Evolutionary conservation across 2,113 vertebrate genomes (phyloP).

Genomic region (Psilopsiagon aymara): DNA sequence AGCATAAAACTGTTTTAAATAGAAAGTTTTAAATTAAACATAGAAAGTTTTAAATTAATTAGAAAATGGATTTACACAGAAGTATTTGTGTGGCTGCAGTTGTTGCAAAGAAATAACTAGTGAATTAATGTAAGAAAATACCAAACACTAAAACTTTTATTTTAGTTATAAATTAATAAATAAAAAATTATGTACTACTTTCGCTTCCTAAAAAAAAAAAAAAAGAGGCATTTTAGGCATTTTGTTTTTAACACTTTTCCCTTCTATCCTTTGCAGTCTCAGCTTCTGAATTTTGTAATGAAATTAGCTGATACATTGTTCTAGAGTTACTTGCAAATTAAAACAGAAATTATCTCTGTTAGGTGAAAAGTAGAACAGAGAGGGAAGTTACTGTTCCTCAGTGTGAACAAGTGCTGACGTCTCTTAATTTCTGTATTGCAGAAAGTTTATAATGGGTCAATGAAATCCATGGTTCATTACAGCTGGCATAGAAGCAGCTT

Average conservation of each 20-base stretch:
- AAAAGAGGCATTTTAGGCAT: background rate
- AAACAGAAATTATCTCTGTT: background rate
- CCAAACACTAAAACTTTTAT: background rate
- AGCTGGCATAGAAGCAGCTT: background rate
- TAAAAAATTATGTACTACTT: background rate
- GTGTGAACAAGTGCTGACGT: background rate
- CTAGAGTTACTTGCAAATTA: background rate
- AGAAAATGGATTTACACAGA: background rate
- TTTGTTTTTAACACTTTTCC: background rate
- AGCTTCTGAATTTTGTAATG: background rate
- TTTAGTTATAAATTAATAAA: background rate
- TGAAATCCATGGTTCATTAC: background rate
- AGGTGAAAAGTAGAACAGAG: background rate
- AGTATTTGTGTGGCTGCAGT: background rate
- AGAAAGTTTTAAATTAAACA: constrained; percentile 50
- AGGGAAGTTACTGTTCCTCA: background rate
- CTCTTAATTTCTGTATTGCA: background rate
- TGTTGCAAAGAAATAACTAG: background rate
- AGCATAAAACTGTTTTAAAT: constrained; percentile 43
- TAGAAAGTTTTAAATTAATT: constrained; percentile 51
- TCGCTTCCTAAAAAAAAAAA: background rate
- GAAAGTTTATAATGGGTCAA: background rate
- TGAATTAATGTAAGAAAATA: background rate
- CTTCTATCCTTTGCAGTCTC: background rate
- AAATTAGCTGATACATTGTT: background rate